A percentile compares a stretch with the other conserved stretches of the same genome.
Evolutionary conservation across 2,113 vertebrate species (phyloP).

Genomic region (Gadus chalcogrammus): DNA sequence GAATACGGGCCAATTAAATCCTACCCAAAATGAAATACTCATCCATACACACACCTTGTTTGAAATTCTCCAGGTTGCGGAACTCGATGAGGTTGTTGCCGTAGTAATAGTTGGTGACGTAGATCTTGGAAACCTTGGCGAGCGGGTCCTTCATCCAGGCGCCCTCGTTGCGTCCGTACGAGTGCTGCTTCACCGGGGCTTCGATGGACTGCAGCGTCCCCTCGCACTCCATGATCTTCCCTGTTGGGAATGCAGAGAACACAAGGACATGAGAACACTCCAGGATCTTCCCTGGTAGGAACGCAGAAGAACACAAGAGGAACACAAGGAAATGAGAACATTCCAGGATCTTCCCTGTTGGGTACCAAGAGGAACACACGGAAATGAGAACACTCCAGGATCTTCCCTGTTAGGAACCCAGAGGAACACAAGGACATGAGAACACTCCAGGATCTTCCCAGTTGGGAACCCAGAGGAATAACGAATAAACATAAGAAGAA

Average conservation of each 20-base stretch:
- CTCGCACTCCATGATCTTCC: constrained; percentile 76
- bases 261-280: constrained; percentile 6
- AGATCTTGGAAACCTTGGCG: constrained; percentile 89
- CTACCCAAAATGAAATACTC: not conserved
- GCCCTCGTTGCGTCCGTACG: constrained; percentile 93
- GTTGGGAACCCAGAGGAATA: constrained; percentile 11
- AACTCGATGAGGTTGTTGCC: constrained; percentile 97
- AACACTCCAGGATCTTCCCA: constrained; percentile 51
- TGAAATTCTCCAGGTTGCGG: constrained; percentile 93
- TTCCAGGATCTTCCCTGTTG: not conserved
- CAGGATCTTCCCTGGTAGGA: constrained; percentile 8
- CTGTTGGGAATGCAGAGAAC: not conserved
- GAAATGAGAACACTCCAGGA: not conserved
- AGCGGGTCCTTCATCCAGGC: constrained; percentile 98
- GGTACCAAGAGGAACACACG: not conserved
- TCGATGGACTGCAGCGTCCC: constrained; percentile 88
- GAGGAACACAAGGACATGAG: constrained; percentile 2
- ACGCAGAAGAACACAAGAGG: not conserved
- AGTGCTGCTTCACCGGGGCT: constrained; percentile 84
- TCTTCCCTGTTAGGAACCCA: constrained; percentile 68
- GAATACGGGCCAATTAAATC: constrained; percentile 4
- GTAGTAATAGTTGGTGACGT: constrained; percentile 96
- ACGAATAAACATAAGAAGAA: too few species aligned
- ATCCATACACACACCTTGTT: constrained; percentile 80
- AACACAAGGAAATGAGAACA: not conserved